These are phyloP conservation scores for Drosophila imparisetae DNA, from an alignment of 2,888 invertebrate genomes.

Conservation along the genomic window DNA sequence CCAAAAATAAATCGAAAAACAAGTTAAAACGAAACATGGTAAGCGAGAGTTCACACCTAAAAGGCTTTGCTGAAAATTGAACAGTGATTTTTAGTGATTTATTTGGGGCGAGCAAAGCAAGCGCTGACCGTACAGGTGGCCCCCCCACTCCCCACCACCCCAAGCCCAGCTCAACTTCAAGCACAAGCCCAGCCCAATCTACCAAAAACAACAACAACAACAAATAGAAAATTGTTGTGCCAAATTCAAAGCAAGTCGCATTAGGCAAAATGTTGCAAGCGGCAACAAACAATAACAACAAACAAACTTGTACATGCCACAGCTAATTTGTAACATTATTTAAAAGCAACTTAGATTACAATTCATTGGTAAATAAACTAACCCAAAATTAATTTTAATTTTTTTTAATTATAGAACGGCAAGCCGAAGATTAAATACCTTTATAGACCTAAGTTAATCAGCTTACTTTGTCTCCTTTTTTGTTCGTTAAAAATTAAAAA, in stretches of 20 bases:
- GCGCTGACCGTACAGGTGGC: constrained; percentile 57
- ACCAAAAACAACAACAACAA: constrained; percentile 19
- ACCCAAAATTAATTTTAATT: not conserved
- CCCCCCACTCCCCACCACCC: constrained; percentile 2
- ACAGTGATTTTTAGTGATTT: constrained; percentile 50
- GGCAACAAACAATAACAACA: constrained; percentile 30
- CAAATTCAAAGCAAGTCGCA: constrained; percentile 79
- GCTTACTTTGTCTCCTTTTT: not conserved
- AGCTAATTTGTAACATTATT: constrained; percentile 60
- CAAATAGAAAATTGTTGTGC: constrained; percentile 56
- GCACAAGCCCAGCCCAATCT: constrained; percentile 37
- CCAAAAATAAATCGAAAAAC: constrained; percentile 37
- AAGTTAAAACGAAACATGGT: constrained; percentile 31
- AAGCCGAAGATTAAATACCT: not conserved
- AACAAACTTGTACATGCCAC: constrained; percentile 46
- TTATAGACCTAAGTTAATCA: not conserved
- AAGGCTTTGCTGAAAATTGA: constrained; percentile 52
- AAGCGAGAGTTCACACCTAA: constrained; percentile 65
- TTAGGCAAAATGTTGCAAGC: constrained; percentile 69
- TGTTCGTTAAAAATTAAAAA: not conserved
- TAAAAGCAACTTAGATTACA: constrained; percentile 4
- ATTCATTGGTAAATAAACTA: not conserved
- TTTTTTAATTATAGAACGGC: not conserved
- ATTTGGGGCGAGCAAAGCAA: constrained; percentile 63
- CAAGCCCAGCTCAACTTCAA: constrained; percentile 20